phyloP scores from a whole-genome alignment of 2,797 vertebrate species.

The Cichlasoma orientale region DNA sequence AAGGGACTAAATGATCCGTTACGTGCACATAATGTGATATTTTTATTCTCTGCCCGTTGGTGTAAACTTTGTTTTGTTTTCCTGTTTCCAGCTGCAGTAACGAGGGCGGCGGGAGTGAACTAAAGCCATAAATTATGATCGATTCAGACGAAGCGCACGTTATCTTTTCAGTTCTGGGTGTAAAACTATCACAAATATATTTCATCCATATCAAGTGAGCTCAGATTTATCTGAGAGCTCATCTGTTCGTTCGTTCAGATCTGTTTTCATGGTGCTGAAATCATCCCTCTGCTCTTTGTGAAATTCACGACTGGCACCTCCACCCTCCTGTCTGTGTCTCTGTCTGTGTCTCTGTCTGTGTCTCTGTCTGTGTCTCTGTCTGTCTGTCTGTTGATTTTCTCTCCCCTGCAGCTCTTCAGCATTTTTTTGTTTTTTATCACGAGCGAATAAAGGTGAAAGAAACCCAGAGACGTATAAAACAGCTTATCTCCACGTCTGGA shows the following conservation, averaged over 20 bases:
- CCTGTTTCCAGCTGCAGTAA: too few relatives aligned
- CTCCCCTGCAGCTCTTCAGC: constrained; percentile 17
- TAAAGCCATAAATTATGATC: too few relatives aligned
- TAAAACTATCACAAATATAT: too few relatives aligned
- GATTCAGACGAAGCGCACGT: too few relatives aligned
- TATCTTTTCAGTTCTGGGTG: too few relatives aligned
- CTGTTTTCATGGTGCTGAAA: not conserved
- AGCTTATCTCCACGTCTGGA: not conserved
- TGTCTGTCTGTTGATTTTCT: constrained; percentile 9
- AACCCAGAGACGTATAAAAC: not conserved
- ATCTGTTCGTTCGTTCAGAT: not conserved
- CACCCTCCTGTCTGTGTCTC: not conserved
- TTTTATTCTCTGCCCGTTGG: not conserved
- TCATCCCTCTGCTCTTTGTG: not conserved
- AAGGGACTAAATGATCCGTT: not conserved
- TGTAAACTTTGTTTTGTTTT: too few relatives aligned
- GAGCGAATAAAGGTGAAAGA: not conserved
- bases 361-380: constrained; percentile 7
- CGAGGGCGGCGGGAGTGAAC: too few relatives aligned
- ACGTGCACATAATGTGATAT: not conserved
- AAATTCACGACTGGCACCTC: not conserved
- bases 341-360: not conserved
- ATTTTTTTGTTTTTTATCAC: not conserved
- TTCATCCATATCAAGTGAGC: too few relatives aligned
- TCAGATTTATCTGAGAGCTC: not conserved